Evolutionary conservation across 2,797 vertebrate genomes (phyloP).

Genomic region (Ctenopoma multispine): DNA sequence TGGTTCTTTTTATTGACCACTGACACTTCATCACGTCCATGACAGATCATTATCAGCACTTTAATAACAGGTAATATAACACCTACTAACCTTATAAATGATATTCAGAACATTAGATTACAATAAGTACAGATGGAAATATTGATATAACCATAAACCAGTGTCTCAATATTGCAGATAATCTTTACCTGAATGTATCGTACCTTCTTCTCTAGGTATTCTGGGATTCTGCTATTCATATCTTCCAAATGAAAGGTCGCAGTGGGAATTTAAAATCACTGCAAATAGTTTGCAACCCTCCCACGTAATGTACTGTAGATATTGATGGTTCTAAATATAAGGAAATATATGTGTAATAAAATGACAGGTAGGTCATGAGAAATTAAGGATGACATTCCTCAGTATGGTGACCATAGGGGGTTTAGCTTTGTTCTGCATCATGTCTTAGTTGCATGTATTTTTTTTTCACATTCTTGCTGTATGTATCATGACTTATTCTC

Average conservation of each 20-base stretch:
- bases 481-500: constrained; percentile 35
- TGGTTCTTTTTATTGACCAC: too few relatives aligned
- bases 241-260: constrained; percentile 43
- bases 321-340: constrained; percentile 51
- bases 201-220: constrained; percentile 20
- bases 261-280: constrained; percentile 28
- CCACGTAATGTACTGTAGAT: constrained; percentile 16
- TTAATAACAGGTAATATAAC: constrained; percentile 28
- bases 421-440: constrained; percentile 7
- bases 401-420: neutral
- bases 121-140: constrained; percentile 60
- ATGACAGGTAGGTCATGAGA: constrained; percentile 19
- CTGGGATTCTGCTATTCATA: constrained; percentile 32
- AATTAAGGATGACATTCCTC: constrained; percentile 13
- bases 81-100: constrained; percentile 36
- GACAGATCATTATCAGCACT: constrained; percentile 44
- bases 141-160: constrained; percentile 60
- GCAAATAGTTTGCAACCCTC: constrained; percentile 32
- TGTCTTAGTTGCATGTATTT: constrained; percentile 17
- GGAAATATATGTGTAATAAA: constrained; percentile 26
- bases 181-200: constrained; percentile 42
- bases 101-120: constrained; percentile 42
- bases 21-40: constrained; percentile 6
- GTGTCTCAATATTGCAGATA: constrained; percentile 61
- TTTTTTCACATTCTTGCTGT: constrained; percentile 5